Conservation (phyloP, 2,113 vertebrate genomes). For the Apteryx mantelli region DNA sequence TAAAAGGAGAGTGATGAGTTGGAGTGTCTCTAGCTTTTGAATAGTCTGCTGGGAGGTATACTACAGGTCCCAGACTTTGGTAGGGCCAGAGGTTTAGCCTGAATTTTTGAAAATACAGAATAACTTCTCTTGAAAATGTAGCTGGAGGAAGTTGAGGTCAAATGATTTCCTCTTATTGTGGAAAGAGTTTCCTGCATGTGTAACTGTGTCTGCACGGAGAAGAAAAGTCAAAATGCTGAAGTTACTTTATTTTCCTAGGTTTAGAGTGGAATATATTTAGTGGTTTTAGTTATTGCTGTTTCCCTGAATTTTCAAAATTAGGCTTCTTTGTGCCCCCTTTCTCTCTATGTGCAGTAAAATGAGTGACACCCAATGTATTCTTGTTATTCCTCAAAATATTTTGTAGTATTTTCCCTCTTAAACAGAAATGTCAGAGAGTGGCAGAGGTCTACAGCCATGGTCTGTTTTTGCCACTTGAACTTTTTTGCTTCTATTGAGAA, state of each 20-base stretch:
- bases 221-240: not conserved
- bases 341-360: not conserved
- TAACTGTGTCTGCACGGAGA: not conserved
- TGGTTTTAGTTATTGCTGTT: not conserved
- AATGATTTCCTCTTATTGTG: not conserved
- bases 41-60: not conserved
- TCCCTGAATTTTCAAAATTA: not conserved
- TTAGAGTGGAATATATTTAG: not conserved
- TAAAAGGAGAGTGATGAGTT: not conserved
- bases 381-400: not conserved
- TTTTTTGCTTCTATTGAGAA: not conserved
- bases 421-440: not conserved
- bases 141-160: not conserved
- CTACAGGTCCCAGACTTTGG: not conserved
- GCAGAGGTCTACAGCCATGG: not conserved
- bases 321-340: not conserved
- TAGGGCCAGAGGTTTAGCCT: not conserved
- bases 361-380: not conserved
- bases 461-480: not conserved
- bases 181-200: not conserved
- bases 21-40: not conserved
- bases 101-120: not conserved
- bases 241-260: not conserved
- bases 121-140: not conserved
- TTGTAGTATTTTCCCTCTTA: not conserved